Conservation (phyloP, 1,140 invertebrate genomes). For the Protaetia brevitarsis region DNA sequence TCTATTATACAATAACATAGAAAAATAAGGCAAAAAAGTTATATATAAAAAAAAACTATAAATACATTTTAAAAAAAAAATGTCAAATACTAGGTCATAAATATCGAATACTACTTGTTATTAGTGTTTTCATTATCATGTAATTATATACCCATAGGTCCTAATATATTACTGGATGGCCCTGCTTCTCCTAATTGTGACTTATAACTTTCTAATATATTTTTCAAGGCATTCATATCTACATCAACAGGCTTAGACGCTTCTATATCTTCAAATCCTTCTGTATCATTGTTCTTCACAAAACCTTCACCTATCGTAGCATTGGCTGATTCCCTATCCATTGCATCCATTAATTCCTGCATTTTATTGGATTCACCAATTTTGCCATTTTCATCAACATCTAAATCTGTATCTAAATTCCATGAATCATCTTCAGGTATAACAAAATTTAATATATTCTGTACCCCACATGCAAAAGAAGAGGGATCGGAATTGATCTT, state of each 20-base stretch:
- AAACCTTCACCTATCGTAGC: conserved; percentile 76
- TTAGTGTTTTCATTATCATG: no score
- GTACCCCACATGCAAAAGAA: conserved; percentile 66
- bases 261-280: conserved; percentile 63
- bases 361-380: no score
- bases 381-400: conserved; percentile 76
- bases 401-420: conserved; percentile 68
- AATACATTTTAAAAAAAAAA: no score
- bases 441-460: conserved; percentile 80
- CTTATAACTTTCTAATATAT: conserved; percentile 78
- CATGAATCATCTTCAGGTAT: no score
- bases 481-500: conserved; percentile 76
- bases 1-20: no score
- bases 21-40: no score
- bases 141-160: conserved; percentile 61
- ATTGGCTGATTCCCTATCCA: no score
- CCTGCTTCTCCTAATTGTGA: conserved; percentile 80
- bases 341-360: no score
- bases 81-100: no score
- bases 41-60: no score
- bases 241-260: conserved; percentile 70
- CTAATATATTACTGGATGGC: conserved; percentile 80
- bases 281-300: conserved; percentile 51
- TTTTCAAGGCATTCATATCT: no score
- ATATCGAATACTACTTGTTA: no score